Percentiles rank a stretch among this genome's conserved stretches.
These are phyloP conservation scores for Knipowitschia caucasica DNA, from an alignment of 2,797 vertebrate species.

Conservation along the genomic window DNA sequence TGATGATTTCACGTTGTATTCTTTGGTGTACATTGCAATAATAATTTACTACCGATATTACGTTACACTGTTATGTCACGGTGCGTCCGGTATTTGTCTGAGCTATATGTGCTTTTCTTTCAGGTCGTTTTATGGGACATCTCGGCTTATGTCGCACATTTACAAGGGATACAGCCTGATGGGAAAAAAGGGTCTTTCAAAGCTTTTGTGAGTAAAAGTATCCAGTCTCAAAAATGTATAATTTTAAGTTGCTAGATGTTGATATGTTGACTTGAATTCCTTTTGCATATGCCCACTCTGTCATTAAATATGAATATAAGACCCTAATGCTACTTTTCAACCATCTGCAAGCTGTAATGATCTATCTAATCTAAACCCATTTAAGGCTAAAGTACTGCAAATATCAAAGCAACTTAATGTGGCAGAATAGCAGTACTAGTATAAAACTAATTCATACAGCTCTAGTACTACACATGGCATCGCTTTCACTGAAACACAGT, in stretches of 20 bases:
- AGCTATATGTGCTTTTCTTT: conserved; percentile 20
- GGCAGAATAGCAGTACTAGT: not conserved
- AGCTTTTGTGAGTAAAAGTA: conserved; percentile 57
- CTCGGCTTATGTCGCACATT: conserved; percentile 68
- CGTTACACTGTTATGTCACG: conserved; percentile 3
- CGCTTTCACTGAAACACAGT: no score
- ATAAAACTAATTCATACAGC: not conserved
- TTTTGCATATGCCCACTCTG: conserved; percentile 50
- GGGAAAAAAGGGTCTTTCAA: conserved; percentile 38
- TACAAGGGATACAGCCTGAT: conserved; percentile 64
- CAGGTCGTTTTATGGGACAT: conserved; percentile 92
- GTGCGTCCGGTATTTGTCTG: conserved; percentile 1
- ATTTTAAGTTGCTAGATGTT: conserved; percentile 36
- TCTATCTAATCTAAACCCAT: conserved; percentile 36
- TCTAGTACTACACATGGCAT: no score
- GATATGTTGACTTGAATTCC: conserved; percentile 41
- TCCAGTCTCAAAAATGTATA: conserved; percentile 17
- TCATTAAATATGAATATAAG: conserved; percentile 61
- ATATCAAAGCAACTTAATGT: not conserved
- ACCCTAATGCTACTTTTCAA: conserved; percentile 45
- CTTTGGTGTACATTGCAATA: not conserved
- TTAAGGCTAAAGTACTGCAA: conserved; percentile 4
- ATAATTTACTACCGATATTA: conserved; percentile 1
- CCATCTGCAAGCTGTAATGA: conserved; percentile 24
- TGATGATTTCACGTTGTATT: conserved; percentile 50